Percentiles rank a stretch among this genome's conserved stretches.
Evolutionary conservation across 2,888 invertebrate genomes (phyloP).

Genomic region (Pasiphila rectangulata): DNA sequence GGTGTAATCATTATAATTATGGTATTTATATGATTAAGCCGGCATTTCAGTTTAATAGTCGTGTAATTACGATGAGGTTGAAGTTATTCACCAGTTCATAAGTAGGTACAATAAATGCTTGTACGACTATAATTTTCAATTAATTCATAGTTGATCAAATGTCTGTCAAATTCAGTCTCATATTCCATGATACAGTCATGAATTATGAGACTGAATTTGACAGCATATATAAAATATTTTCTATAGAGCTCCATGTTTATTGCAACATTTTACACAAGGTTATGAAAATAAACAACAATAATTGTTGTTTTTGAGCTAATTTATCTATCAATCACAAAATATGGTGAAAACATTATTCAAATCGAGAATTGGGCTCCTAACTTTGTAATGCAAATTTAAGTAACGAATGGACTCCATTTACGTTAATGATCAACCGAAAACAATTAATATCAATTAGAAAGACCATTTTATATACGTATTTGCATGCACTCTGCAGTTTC

Average conservation of each 20-base stretch:
- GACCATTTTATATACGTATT: slow-evolving; percentile 1
- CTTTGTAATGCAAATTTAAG: slow-evolving; percentile 3
- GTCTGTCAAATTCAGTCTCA: no score
- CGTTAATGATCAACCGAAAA: slow-evolving; percentile 1
- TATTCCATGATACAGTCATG: no score
- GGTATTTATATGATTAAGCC: slow-evolving; percentile 14
- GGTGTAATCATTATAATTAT: slow-evolving; percentile 14
- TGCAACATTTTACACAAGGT: no score
- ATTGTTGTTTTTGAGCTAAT: no score
- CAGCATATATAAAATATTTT: no score
- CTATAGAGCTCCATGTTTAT: no score
- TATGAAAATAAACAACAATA: no score
- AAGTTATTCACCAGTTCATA: not conserved
- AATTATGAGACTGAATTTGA: no score
- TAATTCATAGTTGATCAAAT: not conserved
- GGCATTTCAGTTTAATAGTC: slow-evolving; percentile 12
- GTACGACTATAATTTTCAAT: not conserved
- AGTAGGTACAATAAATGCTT: not conserved
- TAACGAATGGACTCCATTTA: not conserved
- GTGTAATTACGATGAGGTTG: slow-evolving; percentile 7
- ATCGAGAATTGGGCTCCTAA: no score
- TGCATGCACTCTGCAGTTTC: slow-evolving; percentile 13
- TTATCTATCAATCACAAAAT: no score
- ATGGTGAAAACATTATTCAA: no score
- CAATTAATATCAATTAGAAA: not conserved